phyloP scores from a whole-genome alignment of 2,797 vertebrate species.

The Vespertilio murinus region DNA sequence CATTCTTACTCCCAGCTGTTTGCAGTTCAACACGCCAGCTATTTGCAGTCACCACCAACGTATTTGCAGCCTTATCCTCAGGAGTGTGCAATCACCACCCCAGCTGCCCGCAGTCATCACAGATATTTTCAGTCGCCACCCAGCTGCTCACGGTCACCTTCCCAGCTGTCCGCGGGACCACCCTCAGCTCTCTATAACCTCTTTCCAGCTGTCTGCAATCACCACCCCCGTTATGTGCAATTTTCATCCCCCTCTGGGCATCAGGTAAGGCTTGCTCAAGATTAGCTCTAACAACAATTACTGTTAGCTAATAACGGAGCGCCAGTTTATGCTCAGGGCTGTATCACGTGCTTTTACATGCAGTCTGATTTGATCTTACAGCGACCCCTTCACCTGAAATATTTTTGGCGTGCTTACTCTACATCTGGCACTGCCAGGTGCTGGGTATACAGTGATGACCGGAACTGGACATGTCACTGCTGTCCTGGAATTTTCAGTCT shows the following conservation, averaged over 20 bases:
- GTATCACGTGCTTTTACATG: not conserved
- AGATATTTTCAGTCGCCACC: not conserved
- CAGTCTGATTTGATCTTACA: not conserved
- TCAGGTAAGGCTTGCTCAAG: constrained; percentile 49
- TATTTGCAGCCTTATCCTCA: not conserved
- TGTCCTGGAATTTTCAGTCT: not conserved
- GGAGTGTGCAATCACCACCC: not conserved
- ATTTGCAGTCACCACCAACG: not conserved
- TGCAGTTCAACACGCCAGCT: not conserved
- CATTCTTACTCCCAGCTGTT: not conserved
- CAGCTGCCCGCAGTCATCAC: not conserved
- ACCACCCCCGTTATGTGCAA: not conserved
- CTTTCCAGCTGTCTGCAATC: not conserved
- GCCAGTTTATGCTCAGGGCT: accelerated
- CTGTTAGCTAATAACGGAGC: not conserved
- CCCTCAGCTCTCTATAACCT: not conserved
- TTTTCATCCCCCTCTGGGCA: not conserved
- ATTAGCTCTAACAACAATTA: not conserved
- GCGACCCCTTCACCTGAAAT: not conserved
- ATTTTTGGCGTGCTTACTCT: not conserved
- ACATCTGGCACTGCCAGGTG: not conserved
- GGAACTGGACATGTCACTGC: not conserved
- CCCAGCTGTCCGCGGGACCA: not conserved
- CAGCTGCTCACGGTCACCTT: not conserved
- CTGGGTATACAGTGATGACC: not conserved